These are phyloP conservation scores for Bombus picipes DNA, from an alignment of 1,140 invertebrate genomes.

Conservation along the genomic window DNA sequence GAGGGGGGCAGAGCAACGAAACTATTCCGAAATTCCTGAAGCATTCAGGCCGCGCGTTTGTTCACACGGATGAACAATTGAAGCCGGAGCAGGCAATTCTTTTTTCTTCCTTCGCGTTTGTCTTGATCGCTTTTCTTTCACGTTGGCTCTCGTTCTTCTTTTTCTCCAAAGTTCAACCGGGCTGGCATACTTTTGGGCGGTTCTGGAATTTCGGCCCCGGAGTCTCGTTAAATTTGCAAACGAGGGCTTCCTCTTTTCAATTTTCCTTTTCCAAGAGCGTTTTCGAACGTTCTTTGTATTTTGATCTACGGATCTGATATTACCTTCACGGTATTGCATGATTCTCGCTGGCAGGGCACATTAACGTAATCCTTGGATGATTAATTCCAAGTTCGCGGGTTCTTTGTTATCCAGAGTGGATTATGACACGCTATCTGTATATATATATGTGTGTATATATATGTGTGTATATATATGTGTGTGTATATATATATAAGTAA, in stretches of 20 bases:
- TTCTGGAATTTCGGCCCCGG: background rate
- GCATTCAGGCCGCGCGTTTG: slow-evolving; percentile 45
- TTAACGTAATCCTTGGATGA: background rate
- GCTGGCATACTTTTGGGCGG: background rate
- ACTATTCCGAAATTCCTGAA: slow-evolving; percentile 54
- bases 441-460: too few species aligned
- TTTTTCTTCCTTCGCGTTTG: slow-evolving; percentile 13
- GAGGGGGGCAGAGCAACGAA: slow-evolving; percentile 12
- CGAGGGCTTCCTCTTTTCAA: too few species aligned
- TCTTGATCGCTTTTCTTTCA: background rate
- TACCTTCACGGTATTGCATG: background rate
- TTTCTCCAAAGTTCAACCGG: background rate
- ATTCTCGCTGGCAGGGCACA: background rate
- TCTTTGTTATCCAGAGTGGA: background rate
- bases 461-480: too few species aligned
- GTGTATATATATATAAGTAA: background rate
- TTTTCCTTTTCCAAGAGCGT: too few species aligned
- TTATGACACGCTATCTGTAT: background rate
- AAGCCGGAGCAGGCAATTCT: slow-evolving; percentile 4
- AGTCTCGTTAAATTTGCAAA: slow-evolving; percentile 5
- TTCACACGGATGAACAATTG: slow-evolving; percentile 57
- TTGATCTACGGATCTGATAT: background rate
- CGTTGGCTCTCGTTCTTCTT: background rate
- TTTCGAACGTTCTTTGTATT: too few species aligned
- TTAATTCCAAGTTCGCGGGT: background rate